Conservation (phyloP, 2,113 vertebrate species). For the Ceyx cyanopectus region DNA sequence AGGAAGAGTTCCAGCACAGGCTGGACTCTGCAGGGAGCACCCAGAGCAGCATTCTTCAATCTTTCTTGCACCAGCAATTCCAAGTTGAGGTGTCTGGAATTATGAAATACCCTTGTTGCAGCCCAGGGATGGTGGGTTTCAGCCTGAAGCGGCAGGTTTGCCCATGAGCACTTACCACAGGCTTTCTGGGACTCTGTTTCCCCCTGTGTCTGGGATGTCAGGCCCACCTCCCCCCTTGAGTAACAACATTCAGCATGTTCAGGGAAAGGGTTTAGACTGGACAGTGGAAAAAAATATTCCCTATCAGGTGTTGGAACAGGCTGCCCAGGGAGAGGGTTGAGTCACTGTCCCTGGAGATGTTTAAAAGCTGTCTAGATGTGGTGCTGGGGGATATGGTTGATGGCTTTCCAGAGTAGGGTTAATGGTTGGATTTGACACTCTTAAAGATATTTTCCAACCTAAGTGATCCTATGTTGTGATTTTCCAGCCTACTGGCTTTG, state of each 20-base stretch:
- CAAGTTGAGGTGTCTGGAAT: not conserved
- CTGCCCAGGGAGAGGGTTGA: too few relatives aligned
- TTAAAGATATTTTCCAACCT: too few relatives aligned
- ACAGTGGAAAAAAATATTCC: too few relatives aligned
- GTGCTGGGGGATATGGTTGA: too few relatives aligned
- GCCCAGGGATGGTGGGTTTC: accelerated
- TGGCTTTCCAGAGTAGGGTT: too few relatives aligned
- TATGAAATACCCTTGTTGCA: not conserved
- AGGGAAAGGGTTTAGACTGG: too few relatives aligned
- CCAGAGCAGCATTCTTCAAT: accelerated
- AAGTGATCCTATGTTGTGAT: too few relatives aligned
- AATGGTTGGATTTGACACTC: too few relatives aligned
- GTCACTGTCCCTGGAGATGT: too few relatives aligned
- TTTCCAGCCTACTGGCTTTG: not conserved
- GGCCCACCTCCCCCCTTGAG: too few relatives aligned
- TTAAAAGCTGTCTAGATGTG: too few relatives aligned
- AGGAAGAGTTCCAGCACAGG: accelerated
- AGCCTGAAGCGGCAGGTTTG: accelerated
- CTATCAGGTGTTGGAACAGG: too few relatives aligned
- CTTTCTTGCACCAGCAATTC: not conserved
- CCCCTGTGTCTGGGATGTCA: accelerated
- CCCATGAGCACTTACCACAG: accelerated
- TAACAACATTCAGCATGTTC: accelerated
- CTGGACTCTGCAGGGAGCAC: not conserved
- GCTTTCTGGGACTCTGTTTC: accelerated